A percentile compares a stretch with the other conserved stretches of the same genome.
Conservation (phyloP, 2,113 vertebrate genomes). For the Gobius niger region DNA sequence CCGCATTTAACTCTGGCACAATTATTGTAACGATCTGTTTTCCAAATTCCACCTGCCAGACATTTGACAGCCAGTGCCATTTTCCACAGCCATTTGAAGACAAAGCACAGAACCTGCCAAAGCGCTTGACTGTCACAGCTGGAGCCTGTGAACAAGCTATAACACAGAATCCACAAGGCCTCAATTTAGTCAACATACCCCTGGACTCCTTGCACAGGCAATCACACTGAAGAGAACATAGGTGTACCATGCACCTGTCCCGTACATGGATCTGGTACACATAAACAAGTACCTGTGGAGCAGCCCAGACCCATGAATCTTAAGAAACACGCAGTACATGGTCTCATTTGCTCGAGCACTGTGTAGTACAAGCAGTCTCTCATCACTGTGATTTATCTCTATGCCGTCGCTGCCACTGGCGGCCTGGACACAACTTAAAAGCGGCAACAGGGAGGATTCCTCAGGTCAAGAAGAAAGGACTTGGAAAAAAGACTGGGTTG, state of each 20-base stretch:
- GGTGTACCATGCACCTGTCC: conserved; percentile 7
- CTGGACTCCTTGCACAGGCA: neutral
- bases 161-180: neutral
- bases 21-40: conserved; percentile 53
- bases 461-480: conserved; percentile 12
- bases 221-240: conserved; percentile 17
- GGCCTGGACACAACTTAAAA: conserved; percentile 11
- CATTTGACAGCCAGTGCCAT: conserved; percentile 55
- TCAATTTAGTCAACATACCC: conserved; percentile 29
- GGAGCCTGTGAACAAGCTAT: neutral
- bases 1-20: conserved; percentile 54
- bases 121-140: conserved; percentile 11
- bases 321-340: conserved; percentile 45
- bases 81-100: conserved; percentile 45
- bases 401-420: conserved; percentile 28
- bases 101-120: conserved; percentile 12
- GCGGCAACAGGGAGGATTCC: conserved; percentile 8
- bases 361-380: conserved; percentile 33
- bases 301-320: conserved; percentile 50
- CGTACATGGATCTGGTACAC: neutral
- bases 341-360: conserved; percentile 55
- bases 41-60: conserved; percentile 48
- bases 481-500: neutral
- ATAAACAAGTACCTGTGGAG: conserved; percentile 25
- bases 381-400: conserved; percentile 49